Evolutionary conservation across 2,797 vertebrate species (phyloP).

Genomic region (Urophycis tenuis): DNA sequence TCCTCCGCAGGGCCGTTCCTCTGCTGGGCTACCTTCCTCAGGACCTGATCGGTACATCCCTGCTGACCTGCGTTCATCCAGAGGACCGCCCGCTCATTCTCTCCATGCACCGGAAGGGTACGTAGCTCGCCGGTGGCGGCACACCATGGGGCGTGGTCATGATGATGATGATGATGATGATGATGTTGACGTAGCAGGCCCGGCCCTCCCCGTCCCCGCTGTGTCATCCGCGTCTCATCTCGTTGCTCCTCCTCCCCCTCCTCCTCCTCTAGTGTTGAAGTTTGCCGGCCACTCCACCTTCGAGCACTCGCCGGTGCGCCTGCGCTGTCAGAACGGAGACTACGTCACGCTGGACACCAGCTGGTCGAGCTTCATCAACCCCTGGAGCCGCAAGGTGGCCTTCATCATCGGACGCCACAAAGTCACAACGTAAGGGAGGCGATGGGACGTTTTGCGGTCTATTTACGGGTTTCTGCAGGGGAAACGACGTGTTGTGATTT

Average conservation of each 20-base stretch:
- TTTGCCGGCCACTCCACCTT: constrained; percentile 78
- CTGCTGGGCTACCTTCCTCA: constrained; percentile 86
- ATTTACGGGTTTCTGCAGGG: constrained; percentile 76
- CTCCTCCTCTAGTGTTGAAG: constrained; percentile 70
- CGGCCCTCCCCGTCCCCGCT: too few relatives aligned
- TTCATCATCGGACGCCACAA: constrained; percentile 96
- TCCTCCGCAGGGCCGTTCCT: constrained; percentile 76
- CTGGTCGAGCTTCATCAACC: constrained; percentile 89
- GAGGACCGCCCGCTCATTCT: constrained; percentile 82
- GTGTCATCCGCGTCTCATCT: too few relatives aligned
- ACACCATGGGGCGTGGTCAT: too few relatives aligned
- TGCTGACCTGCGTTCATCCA: constrained; percentile 79
- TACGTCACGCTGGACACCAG: constrained; percentile 86
- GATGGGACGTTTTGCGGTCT: too few relatives aligned
- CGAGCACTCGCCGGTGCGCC: constrained; percentile 81
- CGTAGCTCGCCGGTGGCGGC: background rate
- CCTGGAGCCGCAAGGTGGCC: constrained; percentile 94
- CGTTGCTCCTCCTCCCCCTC: background rate
- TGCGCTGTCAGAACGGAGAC: constrained; percentile 81
- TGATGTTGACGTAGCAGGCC: too few relatives aligned
- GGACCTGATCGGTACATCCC: constrained; percentile 80
- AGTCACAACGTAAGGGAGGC: constrained; percentile 88
- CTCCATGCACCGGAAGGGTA: constrained; percentile 82
- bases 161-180: too few relatives aligned
- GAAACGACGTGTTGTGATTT: constrained; percentile 27